Base-by-base conservation (phyloP, 2,113 vertebrate species). In the Perccottus glenii region DNA sequence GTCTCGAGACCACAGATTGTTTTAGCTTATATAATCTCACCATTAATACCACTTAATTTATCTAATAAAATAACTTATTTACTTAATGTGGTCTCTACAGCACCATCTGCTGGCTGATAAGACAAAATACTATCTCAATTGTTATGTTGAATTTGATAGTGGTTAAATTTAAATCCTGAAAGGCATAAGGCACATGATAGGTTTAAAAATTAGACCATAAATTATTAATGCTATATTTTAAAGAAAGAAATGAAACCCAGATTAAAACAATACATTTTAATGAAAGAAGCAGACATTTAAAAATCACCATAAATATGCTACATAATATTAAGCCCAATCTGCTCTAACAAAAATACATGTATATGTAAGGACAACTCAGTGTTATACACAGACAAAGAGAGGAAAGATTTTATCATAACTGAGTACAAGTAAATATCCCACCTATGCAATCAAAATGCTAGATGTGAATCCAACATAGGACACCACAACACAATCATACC, bases 231-330 rank as follows among this genome's bases (percentile, higher is more conserved):
- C 70, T 71, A 75, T 65, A 84, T 75, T 91, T 88, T 91, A 91
- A 83, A 87, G 87, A 89, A 83, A 90, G 62, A 78, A 55, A 55
- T n/a, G 9, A 40, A 36, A 33, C 27, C 80, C 67, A 81, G 69
- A 73, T 83, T 89, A 86, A 91, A 87, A 88, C 85, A 85, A 90
- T 79, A 85, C 77, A 90, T 59, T 88, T 91, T 83, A 89, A 93
- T 87, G 77, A 84, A 80, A 86, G 70, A 91, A 85, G 85, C 83
- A 81, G 73, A 85, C 80, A 79, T 70, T 73, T 27, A 64, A 63
- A 85, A 84, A 81, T 84, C 82, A 85, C 82, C 85, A 89, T 89
- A 89, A 89, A 89, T 88, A 89, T 87, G 85, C 90, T 91, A 88
- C 84, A 86, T 68, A 68, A 72, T 83, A 73, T 78, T 75, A 86